These are phyloP conservation scores for Anguilla rostrata DNA, from an alignment of 2,113 vertebrate species.

Conservation along the genomic window DNA sequence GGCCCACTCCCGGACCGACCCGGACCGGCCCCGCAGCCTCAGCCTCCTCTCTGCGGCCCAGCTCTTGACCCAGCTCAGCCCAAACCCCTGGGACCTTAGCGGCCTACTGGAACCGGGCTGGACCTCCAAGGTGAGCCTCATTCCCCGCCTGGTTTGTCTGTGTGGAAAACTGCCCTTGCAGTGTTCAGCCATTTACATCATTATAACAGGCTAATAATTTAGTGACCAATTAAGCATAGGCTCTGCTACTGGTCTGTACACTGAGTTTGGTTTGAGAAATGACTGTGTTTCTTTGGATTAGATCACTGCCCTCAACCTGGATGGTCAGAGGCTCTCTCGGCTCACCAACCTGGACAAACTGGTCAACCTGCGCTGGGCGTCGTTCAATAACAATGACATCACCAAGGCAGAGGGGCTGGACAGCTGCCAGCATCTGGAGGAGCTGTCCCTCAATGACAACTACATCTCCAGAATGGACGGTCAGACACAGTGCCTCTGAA, in stretches of 20 bases:
- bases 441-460: conserved; percentile 81
- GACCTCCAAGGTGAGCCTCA: conserved; percentile 64
- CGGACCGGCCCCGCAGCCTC: conserved; percentile 69
- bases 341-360: conserved; percentile 74
- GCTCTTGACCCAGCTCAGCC: conserved; percentile 70
- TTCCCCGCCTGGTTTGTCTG: not conserved
- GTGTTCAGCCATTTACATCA: too few relatives aligned
- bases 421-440: conserved; percentile 74
- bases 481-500: conserved; percentile 40
- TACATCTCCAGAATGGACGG: conserved; percentile 75
- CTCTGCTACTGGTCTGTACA: too few relatives aligned
- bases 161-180: too few relatives aligned
- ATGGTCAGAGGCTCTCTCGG: conserved; percentile 75
- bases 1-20: conserved; percentile 64
- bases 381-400: conserved; percentile 81
- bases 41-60: conserved; percentile 76
- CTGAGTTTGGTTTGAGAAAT: not conserved
- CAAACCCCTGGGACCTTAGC: conserved; percentile 58
- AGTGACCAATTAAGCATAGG: too few relatives aligned
- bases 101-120: conserved; percentile 67
- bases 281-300: conserved; percentile 41
- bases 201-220: too few relatives aligned
- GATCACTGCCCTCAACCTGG: conserved; percentile 81
- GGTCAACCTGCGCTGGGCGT: conserved; percentile 81
- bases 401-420: conserved; percentile 76